phyloP scores from a whole-genome alignment of 2,888 invertebrate genomes.

The Tipula confusa region DNA sequence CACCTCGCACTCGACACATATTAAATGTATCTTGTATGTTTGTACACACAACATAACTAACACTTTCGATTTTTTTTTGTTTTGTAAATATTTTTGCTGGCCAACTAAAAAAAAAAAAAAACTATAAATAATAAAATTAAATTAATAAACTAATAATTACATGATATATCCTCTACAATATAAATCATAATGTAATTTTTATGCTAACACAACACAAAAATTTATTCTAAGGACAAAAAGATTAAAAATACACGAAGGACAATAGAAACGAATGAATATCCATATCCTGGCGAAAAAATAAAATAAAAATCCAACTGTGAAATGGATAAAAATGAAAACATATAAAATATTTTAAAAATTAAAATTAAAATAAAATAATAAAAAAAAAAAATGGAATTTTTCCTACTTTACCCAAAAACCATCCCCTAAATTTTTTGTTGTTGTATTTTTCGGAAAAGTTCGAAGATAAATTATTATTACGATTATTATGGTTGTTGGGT shows the following conservation, averaged over 20 bases:
- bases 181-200: constrained; percentile 25
- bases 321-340: constrained; percentile 20
- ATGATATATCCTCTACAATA: constrained; percentile 20
- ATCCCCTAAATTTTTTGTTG: constrained; percentile 7
- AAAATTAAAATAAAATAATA: constrained; percentile 10
- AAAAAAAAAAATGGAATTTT: neutral
- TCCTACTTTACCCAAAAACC: neutral
- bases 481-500: constrained; percentile 25
- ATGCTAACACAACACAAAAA: neutral
- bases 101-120: neutral
- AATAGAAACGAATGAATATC: constrained; percentile 9
- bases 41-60: neutral
- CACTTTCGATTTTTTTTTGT: neutral
- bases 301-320: constrained; percentile 21
- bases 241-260: constrained; percentile 3
- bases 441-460: neutral
- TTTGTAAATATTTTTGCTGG: neutral
- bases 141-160: constrained; percentile 25
- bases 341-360: constrained; percentile 25
- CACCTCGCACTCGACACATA: neutral
- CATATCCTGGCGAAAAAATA: neutral
- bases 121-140: constrained; percentile 20
- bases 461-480: constrained; percentile 25
- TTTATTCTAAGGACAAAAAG: constrained; percentile 25
- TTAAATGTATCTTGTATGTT: too few species aligned